Evolutionary conservation across 1,140 invertebrate species (phyloP), one percentile per base, ranked within the genome.

Genomic region (Anadara kagoshimensis): DNA sequence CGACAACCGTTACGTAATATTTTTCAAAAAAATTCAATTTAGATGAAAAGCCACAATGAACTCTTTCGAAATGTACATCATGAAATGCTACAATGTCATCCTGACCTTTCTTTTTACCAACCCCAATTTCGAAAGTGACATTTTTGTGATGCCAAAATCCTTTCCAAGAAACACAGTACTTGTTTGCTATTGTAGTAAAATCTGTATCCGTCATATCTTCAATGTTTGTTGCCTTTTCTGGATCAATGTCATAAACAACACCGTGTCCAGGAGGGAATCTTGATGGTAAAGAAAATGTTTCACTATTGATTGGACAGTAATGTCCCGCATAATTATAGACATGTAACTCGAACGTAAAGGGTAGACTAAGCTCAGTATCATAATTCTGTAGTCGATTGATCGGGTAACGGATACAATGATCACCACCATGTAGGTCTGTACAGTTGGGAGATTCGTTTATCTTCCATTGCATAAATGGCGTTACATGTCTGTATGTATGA

Each of bases 241-340:
- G 41, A 26, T 54, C 4, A 22, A 76, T 59, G 12, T 76, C 78
- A 45, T 59, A n/a, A 5, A 79, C 68, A 11, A 71, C 54, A 4
- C 67, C 78, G 11, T 47, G 43, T 14, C 61, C 41, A 20, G 78
- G 78, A 8, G 73, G 73, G 18, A 61, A 69, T 22, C 53, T 49
- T n/a, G 74, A 65, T 29, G 78, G 78, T 26, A 79, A 43, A 22
- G 24, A 56, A 24, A 74, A 59, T 10, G 59, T 26, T 56, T 49
- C 16, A 12, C 67, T 70, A 18, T 65, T 68, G 0, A 77, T 68
- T 10, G 26, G 69, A 44, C 49, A 66, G 18, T 45, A 67, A 44
- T 76, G 72, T 22, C 78, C 74, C 7, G 74, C 78, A 43, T 58
- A 59, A 49, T 77, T 79, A 24, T 29, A 71, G 18, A 76, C 71